phyloP scores from a whole-genome alignment of 2,888 invertebrate species.

The Synergus laeviventris region DNA sequence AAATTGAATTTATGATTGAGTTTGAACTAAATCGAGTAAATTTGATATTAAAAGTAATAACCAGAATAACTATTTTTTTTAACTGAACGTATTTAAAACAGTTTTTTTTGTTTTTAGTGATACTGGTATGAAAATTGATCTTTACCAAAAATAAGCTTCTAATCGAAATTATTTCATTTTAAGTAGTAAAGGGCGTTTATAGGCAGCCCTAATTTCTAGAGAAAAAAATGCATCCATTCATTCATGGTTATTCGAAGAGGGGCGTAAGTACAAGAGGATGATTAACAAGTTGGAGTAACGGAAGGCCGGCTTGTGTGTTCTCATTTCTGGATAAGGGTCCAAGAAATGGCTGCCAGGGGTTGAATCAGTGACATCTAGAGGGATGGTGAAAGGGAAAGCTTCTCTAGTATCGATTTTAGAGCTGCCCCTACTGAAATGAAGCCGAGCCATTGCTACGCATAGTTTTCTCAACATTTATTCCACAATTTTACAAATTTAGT shows the following conservation, averaged over 20 bases:
- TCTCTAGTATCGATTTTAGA: slow-evolving; percentile 52
- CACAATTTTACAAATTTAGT: neutral
- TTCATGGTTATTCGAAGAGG: neutral
- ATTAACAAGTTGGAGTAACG: neutral
- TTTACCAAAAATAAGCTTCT: neutral
- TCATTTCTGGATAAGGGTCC: slow-evolving; percentile 3
- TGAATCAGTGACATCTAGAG: slow-evolving; percentile 50
- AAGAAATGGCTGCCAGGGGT: slow-evolving; percentile 37
- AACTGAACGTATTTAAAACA: no score
- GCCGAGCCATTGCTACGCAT: slow-evolving; percentile 49
- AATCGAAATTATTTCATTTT: neutral
- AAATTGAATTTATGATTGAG: neutral
- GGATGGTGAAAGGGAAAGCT: slow-evolving; percentile 41
- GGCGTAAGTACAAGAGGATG: neutral
- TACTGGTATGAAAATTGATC: no score
- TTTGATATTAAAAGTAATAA: no score
- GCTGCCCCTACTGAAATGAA: slow-evolving; percentile 27
- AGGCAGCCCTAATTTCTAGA: neutral
- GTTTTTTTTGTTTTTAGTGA: no score
- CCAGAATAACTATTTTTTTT: no score
- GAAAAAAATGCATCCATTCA: neutral
- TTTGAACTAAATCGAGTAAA: no score
- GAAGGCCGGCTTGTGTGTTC: neutral
- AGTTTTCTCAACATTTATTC: slow-evolving; percentile 35
- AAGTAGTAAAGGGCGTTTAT: neutral